Evolutionary conservation across 2,113 vertebrate genomes (phyloP).

Genomic region (Brienomyrus longianalis): DNA sequence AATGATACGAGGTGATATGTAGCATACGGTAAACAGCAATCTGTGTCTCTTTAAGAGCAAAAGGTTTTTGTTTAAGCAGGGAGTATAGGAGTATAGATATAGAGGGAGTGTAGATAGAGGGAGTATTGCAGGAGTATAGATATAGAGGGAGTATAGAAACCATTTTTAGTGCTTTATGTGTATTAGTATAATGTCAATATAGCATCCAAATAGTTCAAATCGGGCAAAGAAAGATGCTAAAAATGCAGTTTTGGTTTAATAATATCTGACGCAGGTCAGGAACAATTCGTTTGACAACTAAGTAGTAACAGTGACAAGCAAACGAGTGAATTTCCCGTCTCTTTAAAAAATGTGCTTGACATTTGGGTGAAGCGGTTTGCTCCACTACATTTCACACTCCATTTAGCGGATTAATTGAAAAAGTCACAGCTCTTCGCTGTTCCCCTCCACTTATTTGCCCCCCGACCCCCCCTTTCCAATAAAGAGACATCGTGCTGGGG

Average conservation of each 20-base stretch:
- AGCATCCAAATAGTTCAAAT: background rate
- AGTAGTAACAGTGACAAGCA: background rate
- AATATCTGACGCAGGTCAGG: background rate
- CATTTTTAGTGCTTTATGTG: background rate
- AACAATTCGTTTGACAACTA: background rate
- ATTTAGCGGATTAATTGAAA: slow-evolving; percentile 9
- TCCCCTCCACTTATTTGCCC: background rate
- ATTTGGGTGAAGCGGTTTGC: background rate
- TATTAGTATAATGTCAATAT: background rate
- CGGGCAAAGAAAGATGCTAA: background rate
- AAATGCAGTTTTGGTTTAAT: background rate
- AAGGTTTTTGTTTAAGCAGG: background rate
- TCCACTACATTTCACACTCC: background rate
- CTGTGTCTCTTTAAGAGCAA: background rate
- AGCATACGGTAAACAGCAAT: background rate
- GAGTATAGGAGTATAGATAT: background rate
- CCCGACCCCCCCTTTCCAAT: background rate
- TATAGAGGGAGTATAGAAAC: background rate
- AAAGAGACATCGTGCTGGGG: background rate
- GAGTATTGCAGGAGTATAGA: too few species aligned
- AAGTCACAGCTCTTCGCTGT: background rate
- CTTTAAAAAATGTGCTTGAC: background rate
- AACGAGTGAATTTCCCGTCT: background rate
- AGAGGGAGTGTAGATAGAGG: background rate
- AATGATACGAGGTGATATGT: background rate